Percentiles rank a stretch among this genome's conserved stretches.
Conservation (phyloP, 2,888 invertebrate genomes). For the Limulus polyphemus region DNA sequence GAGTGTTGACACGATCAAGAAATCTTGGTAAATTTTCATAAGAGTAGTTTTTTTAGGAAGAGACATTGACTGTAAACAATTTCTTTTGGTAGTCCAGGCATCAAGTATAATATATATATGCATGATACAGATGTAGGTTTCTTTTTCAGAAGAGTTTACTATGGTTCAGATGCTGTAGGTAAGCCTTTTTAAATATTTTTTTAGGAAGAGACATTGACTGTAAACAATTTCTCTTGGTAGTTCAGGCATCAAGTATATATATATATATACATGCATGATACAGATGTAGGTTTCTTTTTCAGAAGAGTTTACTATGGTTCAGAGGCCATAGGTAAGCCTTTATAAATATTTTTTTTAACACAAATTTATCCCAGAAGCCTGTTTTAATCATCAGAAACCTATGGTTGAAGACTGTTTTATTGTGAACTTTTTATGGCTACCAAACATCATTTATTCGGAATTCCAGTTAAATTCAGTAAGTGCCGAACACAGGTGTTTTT, state of each 20-base stretch:
- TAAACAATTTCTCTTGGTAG: no score
- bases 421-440: no score
- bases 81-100: no score
- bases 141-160: not conserved
- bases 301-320: not conserved
- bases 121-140: not conserved
- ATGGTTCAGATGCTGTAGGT: not conserved
- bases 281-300: not conserved
- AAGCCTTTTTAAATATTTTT: not conserved
- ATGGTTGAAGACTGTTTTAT: no score
- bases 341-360: not conserved
- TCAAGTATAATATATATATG: not conserved
- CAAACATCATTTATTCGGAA: no score
- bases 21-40: slow-evolving; percentile 52
- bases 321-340: not conserved
- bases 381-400: no score
- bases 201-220: not conserved
- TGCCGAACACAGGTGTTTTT: no score
- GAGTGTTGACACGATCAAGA: slow-evolving; percentile 61
- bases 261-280: not conserved
- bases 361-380: no score
- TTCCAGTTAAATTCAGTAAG: no score
- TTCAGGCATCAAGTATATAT: not conserved
- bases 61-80: no score
- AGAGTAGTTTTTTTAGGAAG: slow-evolving; percentile 27